phyloP scores from a whole-genome alignment of 2,113 vertebrate genomes.

The Otus sunia region DNA sequence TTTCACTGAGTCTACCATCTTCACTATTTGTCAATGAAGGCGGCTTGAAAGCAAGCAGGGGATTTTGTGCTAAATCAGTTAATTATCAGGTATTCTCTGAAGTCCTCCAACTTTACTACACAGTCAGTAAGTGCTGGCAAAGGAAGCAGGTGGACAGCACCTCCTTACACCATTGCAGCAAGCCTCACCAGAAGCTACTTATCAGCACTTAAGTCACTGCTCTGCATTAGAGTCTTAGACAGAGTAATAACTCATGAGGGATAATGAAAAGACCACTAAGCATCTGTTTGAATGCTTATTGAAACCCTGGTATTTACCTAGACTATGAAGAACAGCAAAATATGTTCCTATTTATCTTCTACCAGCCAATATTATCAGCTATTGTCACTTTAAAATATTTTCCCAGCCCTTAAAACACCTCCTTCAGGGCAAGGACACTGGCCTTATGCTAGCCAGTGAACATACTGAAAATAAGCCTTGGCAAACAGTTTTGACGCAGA shows the following conservation, averaged over 20 bases:
- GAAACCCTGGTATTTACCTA: background rate
- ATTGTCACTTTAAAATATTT: background rate
- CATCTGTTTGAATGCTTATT: background rate
- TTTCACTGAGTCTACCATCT: background rate
- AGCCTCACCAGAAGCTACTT: background rate
- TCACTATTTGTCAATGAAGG: background rate
- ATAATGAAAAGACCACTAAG: background rate
- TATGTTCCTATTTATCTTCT: background rate
- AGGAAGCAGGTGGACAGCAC: background rate
- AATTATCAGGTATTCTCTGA: background rate
- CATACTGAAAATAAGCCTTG: background rate
- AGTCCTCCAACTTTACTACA: background rate
- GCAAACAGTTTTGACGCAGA: slow-evolving; percentile 6
- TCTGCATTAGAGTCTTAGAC: background rate
- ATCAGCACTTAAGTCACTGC: background rate
- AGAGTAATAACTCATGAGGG: background rate
- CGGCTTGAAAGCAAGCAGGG: background rate
- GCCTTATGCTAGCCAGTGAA: background rate
- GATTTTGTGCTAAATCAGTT: background rate
- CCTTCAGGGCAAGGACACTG: background rate
- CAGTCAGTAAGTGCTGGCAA: background rate
- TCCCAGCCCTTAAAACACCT: background rate
- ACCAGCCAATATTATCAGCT: background rate
- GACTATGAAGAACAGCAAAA: background rate
- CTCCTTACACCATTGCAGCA: background rate